Evolutionary conservation across 2,113 vertebrate genomes (phyloP), one percentile per base, ranked within the genome.

Genomic region (Enhydra lutris): DNA sequence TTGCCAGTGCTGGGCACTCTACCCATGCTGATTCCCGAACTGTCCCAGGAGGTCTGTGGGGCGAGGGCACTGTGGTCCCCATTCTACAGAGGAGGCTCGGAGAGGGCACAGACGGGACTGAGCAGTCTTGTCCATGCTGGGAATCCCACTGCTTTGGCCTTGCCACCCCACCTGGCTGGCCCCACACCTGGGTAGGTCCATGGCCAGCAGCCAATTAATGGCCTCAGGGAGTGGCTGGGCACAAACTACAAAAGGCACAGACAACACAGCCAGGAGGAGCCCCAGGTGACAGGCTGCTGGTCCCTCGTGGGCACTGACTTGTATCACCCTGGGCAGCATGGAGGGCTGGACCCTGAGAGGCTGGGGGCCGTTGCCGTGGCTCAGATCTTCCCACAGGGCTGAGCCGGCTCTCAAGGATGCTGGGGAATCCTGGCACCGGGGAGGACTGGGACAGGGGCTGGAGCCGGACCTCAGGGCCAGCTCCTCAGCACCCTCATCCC

Each of bases 11-110:
- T 57, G 55, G 21, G 34, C 3, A 2, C 42, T 26, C 14, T 7
- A 36, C 12, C 52, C 6, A 1, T 24, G 15, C 21, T 2, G n/a
- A 24, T 12, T 81, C 79, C 34, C 29, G 2, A 36, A 17, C 57
- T 34, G 21, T 18, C 18, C 2, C 21, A 21, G 59, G n/a, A 24
- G n/a, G 39, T 57, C 69, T 76, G 24, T 63, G 69, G 3, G 42
- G 59, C 2, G 8, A 26, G 21, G 26, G n/a, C 12, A 0, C 1
- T 5, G 13, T 0, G 0, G 3, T 20, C 47, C 29, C 36, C 0
- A 0, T 42, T n/a, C 59, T 57, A 13, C 39, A 61, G 59, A 57
- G 39, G 50, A 23, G 11, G 57, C n/a, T 55, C 42, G 1, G 17
- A 39, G 82, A 65, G 42, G 15, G 21, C 13, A 55, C 50, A 3